Conservation (phyloP, 2,797 vertebrate species). For the Coluber constrictor region DNA sequence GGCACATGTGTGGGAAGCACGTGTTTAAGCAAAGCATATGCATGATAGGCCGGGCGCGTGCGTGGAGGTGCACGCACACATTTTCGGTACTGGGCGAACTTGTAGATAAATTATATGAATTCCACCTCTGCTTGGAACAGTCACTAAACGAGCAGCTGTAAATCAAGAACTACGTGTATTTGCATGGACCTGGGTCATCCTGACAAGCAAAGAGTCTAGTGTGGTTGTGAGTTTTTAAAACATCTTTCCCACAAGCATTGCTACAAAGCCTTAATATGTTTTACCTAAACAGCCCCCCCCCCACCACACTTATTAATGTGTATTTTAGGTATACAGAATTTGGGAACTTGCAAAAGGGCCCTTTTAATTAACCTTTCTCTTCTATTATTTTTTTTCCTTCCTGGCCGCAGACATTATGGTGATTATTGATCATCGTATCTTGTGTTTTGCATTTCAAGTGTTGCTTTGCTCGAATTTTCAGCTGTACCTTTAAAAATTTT, state of each 20-base stretch:
- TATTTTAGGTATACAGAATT: background rate
- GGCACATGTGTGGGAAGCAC: too few relatives aligned
- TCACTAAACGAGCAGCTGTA: background rate
- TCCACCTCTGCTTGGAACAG: background rate
- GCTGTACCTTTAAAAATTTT: background rate
- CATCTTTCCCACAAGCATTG: background rate
- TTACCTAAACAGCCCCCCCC: background rate
- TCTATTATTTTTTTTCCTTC: background rate
- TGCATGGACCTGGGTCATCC: background rate
- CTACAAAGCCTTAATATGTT: too few relatives aligned
- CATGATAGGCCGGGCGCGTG: too few relatives aligned
- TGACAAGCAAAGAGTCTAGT: background rate
- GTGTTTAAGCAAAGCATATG: too few relatives aligned
- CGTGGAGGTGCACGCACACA: too few relatives aligned
- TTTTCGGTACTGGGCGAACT: too few relatives aligned
- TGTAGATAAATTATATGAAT: too few relatives aligned
- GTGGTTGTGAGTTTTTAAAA: background rate
- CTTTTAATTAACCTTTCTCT: background rate
- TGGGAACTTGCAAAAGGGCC: background rate
- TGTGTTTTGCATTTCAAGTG: background rate
- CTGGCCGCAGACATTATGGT: background rate
- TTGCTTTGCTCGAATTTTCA: background rate
- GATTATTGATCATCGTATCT: background rate
- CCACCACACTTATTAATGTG: background rate
- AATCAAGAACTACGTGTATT: background rate